phyloP scores from a whole-genome alignment of 2,888 invertebrate species.

The Adela reaumurella region DNA sequence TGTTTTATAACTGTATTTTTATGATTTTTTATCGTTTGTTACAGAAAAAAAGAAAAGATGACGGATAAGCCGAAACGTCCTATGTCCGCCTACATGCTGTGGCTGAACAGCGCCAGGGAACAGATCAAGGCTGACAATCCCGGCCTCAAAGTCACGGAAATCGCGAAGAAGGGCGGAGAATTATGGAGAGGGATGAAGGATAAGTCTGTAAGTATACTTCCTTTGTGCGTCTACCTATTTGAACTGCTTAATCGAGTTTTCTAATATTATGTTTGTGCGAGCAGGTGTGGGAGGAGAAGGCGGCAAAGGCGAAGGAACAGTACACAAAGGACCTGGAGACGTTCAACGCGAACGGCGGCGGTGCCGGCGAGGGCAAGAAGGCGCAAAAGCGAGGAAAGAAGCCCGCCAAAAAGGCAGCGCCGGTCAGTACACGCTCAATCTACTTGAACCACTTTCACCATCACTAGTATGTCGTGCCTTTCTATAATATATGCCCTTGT shows the following conservation, averaged over 20 bases:
- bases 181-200: conserved; percentile 89
- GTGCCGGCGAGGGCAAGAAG: conserved; percentile 55
- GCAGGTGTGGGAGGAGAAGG: conserved; percentile 90
- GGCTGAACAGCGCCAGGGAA: conserved; percentile 87
- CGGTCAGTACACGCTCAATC: conserved; percentile 18
- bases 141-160: conserved; percentile 86
- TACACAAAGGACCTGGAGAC: conserved; percentile 87
- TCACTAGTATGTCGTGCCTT: not conserved
- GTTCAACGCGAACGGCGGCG: conserved; percentile 77
- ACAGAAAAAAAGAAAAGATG: conserved; percentile 64
- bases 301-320: conserved; percentile 82
- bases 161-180: conserved; percentile 93
- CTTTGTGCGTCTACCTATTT: no score
- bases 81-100: conserved; percentile 90
- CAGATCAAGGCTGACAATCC: conserved; percentile 87
- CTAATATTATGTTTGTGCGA: no score
- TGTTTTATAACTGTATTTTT: conserved; percentile 16
- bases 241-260: no score
- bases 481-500: conserved; percentile 5
- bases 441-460: not conserved
- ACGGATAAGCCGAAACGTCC: conserved; percentile 92
- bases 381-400: conserved; percentile 59
- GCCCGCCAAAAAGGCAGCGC: conserved; percentile 39
- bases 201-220: conserved; percentile 64
- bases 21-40: conserved; percentile 18